phyloP scores from a whole-genome alignment of 2,888 invertebrate species.

The Smittia aterrima region DNA sequence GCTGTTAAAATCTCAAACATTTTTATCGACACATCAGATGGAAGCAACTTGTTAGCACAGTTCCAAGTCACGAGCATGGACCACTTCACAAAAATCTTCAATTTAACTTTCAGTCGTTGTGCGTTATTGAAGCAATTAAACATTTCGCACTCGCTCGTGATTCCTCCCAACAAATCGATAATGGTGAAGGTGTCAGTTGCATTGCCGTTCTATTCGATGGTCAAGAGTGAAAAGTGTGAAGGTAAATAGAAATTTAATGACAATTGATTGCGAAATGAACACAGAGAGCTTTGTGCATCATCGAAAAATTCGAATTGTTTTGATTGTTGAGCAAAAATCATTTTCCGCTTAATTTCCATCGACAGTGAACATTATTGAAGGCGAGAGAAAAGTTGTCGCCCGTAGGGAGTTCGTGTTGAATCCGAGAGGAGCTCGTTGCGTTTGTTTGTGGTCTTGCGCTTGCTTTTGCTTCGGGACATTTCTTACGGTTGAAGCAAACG shows the following conservation, averaged over 20 bases:
- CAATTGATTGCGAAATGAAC: not conserved
- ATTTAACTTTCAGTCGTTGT: slow-evolving; percentile 15
- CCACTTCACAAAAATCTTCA: slow-evolving; percentile 6
- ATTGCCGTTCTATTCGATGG: not conserved
- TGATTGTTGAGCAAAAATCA: not conserved
- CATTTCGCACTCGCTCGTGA: not conserved
- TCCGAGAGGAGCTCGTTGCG: slow-evolving; percentile 16
- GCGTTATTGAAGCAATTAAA: slow-evolving; percentile 16
- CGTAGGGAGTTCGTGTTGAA: slow-evolving; percentile 5
- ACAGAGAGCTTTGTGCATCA: not conserved
- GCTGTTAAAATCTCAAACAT: slow-evolving; percentile 30
- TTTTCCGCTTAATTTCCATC: not conserved
- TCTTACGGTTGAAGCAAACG: not conserved
- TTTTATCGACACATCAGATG: slow-evolving; percentile 32
- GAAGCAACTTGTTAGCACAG: slow-evolving; percentile 3
- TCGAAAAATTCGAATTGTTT: not conserved
- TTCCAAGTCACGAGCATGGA: slow-evolving; percentile 29
- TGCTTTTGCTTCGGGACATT: slow-evolving; percentile 24
- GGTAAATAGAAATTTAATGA: slow-evolving; percentile 18
- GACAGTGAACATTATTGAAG: slow-evolving; percentile 1
- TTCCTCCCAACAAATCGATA: slow-evolving; percentile 6
- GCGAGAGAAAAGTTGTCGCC: not conserved
- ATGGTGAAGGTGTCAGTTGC: slow-evolving; percentile 1
- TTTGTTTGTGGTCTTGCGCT: slow-evolving; percentile 29
- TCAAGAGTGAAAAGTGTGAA: slow-evolving; percentile 12